phyloP scores from a whole-genome alignment of 2,113 vertebrate species.

The Macaca fascicularis region T2T-MFA8v1.1 NC_088388.1:94792001-94792500 shows the following conservation, averaged over 20 bases:
- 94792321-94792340: not conserved
- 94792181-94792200: not conserved
- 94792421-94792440: slow-evolving; percentile 25
- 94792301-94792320: not conserved
- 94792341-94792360: not conserved
- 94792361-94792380: not conserved
- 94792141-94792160: not conserved
- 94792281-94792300: not conserved
- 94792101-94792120: not conserved
- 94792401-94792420: not conserved
- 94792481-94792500: not conserved
- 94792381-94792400: not conserved
- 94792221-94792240: not conserved
- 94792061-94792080: slow-evolving; percentile 21
- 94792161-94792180: not conserved
- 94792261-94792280: not conserved
- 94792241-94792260: not conserved
- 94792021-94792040: not conserved
- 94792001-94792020: not conserved
- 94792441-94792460: not conserved
- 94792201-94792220: not conserved
- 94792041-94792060: not conserved
- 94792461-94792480: not conserved
- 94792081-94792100: not conserved
- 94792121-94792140: not conserved